A percentile compares a stretch with the other conserved stretches of the same genome.
These are phyloP conservation scores for Cotesia chilonis DNA, from an alignment of 1,140 invertebrate species.

Conservation along the genomic window DNA sequence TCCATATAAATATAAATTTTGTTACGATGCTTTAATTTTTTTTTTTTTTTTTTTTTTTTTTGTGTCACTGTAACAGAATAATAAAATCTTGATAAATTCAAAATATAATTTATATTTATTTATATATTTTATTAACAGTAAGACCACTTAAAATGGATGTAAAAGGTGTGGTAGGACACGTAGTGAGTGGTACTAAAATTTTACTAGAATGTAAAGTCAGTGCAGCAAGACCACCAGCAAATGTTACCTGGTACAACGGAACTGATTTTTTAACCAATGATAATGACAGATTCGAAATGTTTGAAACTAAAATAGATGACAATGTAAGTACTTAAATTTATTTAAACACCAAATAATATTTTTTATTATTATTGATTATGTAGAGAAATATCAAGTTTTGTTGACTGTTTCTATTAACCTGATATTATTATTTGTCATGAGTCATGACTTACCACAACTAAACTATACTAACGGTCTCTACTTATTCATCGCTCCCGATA, in stretches of 20 bases:
- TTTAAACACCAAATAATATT: not conserved
- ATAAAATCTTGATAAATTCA: not conserved
- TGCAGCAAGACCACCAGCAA: slow-evolving; percentile 82
- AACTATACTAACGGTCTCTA: not conserved
- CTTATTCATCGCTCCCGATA: slow-evolving; percentile 41
- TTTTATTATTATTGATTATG: slow-evolving; percentile 4
- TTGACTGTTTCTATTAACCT: not conserved
- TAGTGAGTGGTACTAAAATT: slow-evolving; percentile 80
- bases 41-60: not conserved
- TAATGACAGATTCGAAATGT: slow-evolving; percentile 57
- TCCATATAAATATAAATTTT: slow-evolving; percentile 1
- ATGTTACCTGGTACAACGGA: slow-evolving; percentile 85
- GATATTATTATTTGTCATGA: slow-evolving; percentile 20
- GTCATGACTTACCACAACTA: not conserved
- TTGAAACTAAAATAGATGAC: slow-evolving; percentile 56
- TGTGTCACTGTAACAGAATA: not conserved
- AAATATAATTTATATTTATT: not conserved
- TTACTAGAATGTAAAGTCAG: slow-evolving; percentile 78
- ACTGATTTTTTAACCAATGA: slow-evolving; percentile 70
- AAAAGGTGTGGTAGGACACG: slow-evolving; percentile 76
- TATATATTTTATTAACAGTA: slow-evolving; percentile 72
- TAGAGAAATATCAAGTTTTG: not conserved
- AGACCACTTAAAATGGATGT: slow-evolving; percentile 79
- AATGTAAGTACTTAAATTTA: slow-evolving; percentile 55
- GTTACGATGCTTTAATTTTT: slow-evolving; percentile 1